Evolutionary conservation across 2,888 invertebrate genomes (phyloP).

Genomic region (Phanerotoma sp.): DNA sequence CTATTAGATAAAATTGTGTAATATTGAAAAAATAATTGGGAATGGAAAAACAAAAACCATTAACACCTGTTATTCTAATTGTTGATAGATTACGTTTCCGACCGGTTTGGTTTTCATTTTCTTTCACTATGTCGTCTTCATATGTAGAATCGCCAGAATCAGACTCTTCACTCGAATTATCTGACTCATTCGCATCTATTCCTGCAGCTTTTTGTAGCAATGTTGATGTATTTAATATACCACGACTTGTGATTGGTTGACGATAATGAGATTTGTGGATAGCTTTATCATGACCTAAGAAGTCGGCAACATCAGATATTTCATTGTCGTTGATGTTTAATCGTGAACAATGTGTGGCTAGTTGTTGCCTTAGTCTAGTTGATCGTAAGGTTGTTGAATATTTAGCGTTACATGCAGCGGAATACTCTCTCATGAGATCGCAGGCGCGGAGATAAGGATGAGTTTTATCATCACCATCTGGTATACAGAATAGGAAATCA

Average conservation of each 20-base stretch:
- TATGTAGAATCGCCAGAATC: not conserved
- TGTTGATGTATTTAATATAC: constrained; percentile 34
- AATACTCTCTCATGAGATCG: constrained; percentile 32
- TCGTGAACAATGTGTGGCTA: constrained; percentile 28
- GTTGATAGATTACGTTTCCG: too few relatives aligned
- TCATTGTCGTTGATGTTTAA: constrained; percentile 22
- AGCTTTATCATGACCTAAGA: constrained; percentile 27
- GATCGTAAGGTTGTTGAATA: constrained; percentile 30
- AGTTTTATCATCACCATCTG: constrained; percentile 1
- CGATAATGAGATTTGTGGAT: constrained; percentile 32
- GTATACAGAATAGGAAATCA: constrained; percentile 28
- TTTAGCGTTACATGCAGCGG: constrained; percentile 35
- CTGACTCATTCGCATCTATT: too few relatives aligned
- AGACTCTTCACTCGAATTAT: not conserved
- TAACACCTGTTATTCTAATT: too few relatives aligned
- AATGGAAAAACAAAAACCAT: too few relatives aligned
- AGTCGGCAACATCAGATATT: constrained; percentile 22
- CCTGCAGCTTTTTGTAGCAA: constrained; percentile 35
- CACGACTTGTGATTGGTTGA: constrained; percentile 32
- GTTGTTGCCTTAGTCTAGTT: constrained; percentile 30
- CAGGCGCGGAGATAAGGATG: constrained; percentile 35
- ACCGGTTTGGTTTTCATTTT: too few relatives aligned
- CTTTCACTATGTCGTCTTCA: not conserved
- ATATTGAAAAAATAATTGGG: too few relatives aligned
- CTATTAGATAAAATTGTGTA: too few relatives aligned